Percentiles rank a stretch among this genome's conserved stretches.
These are phyloP conservation scores for Parauchenoglanis ngamensis DNA, from an alignment of 2,797 vertebrate species.

Conservation along the genomic window DNA sequence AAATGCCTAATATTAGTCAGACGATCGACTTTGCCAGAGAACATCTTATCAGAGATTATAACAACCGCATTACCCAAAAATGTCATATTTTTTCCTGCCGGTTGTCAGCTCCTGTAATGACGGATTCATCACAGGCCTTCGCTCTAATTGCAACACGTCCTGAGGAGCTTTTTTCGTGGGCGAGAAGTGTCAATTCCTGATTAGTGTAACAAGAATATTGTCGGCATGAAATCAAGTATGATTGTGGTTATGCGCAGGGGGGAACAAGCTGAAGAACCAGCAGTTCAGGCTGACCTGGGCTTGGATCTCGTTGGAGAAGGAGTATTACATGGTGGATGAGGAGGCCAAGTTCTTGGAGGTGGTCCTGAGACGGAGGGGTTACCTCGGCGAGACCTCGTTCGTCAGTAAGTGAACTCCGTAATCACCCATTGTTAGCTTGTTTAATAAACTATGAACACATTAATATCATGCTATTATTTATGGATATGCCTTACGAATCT, in stretches of 20 bases:
- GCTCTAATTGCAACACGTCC: constrained; percentile 20
- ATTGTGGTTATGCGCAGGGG: constrained; percentile 74
- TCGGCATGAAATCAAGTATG: constrained; percentile 12
- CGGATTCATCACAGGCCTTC: constrained; percentile 22
- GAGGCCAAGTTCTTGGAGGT: constrained; percentile 88
- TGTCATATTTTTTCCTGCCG: neutral
- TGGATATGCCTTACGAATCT: neutral
- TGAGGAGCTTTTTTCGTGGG: neutral
- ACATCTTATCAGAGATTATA: constrained; percentile 27
- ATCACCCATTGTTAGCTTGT: neutral
- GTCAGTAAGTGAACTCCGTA: constrained; percentile 80
- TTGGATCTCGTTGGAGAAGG: constrained; percentile 93
- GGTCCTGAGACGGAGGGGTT: constrained; percentile 87
- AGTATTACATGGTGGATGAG: constrained; percentile 87
- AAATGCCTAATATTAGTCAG: constrained; percentile 2
- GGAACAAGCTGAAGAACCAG: constrained; percentile 89
- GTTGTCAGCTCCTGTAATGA: constrained; percentile 30
- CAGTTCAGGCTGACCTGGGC: constrained; percentile 91
- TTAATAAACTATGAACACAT: neutral
- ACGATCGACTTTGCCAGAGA: neutral
- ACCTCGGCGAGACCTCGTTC: constrained; percentile 93
- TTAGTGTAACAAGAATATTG: constrained; percentile 8
- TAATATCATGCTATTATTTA: neutral
- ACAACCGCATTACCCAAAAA: constrained; percentile 6
- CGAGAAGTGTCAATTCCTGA: constrained; percentile 22